phyloP scores from a whole-genome alignment of 2,797 vertebrate species.

The Anolis apletophallus region DNA sequence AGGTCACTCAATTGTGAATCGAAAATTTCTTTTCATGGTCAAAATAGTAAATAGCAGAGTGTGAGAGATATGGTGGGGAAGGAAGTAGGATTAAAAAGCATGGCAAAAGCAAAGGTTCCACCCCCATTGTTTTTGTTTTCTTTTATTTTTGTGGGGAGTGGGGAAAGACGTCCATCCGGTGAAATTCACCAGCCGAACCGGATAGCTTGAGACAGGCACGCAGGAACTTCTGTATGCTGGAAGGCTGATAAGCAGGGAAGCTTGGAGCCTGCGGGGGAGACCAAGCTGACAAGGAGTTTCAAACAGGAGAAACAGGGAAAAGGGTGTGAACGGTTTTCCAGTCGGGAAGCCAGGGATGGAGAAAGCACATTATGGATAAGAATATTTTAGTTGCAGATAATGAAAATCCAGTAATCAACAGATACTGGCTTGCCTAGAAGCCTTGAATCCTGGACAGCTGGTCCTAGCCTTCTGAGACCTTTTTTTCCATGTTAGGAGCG shows the following conservation, averaged over 20 bases:
- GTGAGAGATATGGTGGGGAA: not conserved
- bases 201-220: slow-evolving; percentile 30
- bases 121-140: not conserved
- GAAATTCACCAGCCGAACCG: slow-evolving; percentile 2
- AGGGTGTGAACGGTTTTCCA: rapidly evolving
- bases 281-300: not conserved
- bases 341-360: not conserved
- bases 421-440: not conserved
- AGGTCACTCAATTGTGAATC: not conserved
- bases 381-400: not conserved
- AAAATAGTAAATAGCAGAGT: not conserved
- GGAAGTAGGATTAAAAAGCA: not conserved
- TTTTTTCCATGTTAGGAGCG: no score
- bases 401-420: not conserved
- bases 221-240: slow-evolving; percentile 24
- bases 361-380: not conserved
- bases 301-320: slow-evolving; percentile 8
- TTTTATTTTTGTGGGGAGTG: not conserved
- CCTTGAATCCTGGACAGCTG: not conserved
- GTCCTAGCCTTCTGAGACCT: not conserved
- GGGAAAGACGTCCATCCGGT: not conserved
- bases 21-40: not conserved
- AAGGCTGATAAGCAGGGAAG: slow-evolving; percentile 26
- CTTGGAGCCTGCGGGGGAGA: slow-evolving; percentile 4
- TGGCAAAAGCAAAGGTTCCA: not conserved